phyloP scores from a whole-genome alignment of 2,888 invertebrate genomes.

The Chydorus sphaericus region DNA sequence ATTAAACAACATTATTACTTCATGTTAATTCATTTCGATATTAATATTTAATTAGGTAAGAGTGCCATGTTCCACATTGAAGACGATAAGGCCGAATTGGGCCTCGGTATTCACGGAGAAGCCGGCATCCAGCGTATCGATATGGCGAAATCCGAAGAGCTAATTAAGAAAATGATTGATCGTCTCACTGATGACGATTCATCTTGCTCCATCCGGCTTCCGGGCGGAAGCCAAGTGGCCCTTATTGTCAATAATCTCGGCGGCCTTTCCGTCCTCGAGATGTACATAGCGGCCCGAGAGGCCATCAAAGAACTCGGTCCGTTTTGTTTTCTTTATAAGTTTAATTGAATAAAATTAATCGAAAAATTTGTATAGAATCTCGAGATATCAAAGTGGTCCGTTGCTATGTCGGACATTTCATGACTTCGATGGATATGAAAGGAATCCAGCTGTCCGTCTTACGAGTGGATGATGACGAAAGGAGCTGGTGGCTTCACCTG shows the following conservation, averaged over 20 bases:
- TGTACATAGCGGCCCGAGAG: conserved; percentile 53
- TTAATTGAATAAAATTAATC: not conserved
- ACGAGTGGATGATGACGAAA: conserved; percentile 27
- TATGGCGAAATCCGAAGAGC: conserved; percentile 28
- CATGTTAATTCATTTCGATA: not conserved
- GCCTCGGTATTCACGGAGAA: conserved; percentile 37
- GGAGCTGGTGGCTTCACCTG: conserved; percentile 36
- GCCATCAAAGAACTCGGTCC: conserved; percentile 45
- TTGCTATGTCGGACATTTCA: conserved; percentile 41
- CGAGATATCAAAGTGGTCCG: conserved; percentile 37
- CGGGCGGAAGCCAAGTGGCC: conserved; percentile 34
- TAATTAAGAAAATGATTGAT: conserved; percentile 30
- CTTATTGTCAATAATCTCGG: conserved; percentile 66
- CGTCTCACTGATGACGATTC: conserved; percentile 29
- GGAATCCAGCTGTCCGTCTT: conserved; percentile 58
- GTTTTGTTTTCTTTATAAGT: not conserved
- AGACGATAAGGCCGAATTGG: conserved; percentile 49
- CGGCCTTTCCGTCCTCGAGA: conserved; percentile 54
- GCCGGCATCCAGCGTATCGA: conserved; percentile 38
- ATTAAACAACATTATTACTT: not conserved
- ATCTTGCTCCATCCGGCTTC: conserved; percentile 24
- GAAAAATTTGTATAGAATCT: conserved; percentile 25
- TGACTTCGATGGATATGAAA: conserved; percentile 63
- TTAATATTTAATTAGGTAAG: conserved; percentile 31
- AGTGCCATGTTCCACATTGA: conserved; percentile 45